These are phyloP conservation scores for Chlorops oryzae DNA, from an alignment of 1,140 invertebrate genomes.

Conservation along the genomic window DNA sequence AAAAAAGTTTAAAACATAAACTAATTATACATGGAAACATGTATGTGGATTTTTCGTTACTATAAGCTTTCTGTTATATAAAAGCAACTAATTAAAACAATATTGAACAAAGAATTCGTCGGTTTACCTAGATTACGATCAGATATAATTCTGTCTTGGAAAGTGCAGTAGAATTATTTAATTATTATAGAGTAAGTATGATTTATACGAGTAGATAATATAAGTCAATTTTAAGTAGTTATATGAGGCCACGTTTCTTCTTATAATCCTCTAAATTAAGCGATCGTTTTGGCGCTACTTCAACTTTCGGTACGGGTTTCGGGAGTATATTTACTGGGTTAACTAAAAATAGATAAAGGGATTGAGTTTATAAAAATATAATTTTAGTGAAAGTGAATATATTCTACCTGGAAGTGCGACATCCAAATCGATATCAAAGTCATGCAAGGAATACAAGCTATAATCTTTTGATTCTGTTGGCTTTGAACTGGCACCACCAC, in stretches of 20 bases:
- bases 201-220: background rate
- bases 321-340: slow-evolving; percentile 67
- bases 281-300: slow-evolving; percentile 76
- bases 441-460: slow-evolving; percentile 86
- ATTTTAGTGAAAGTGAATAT: background rate
- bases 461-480: slow-evolving; percentile 56
- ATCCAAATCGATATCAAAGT: slow-evolving; percentile 95
- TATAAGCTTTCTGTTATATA: too few species aligned
- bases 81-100: too few species aligned
- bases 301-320: slow-evolving; percentile 65
- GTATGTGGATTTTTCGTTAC: too few species aligned
- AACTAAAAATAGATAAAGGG: slow-evolving; percentile 50
- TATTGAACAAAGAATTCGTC: too few species aligned
- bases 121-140: too few species aligned
- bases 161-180: background rate
- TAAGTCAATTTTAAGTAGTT: slow-evolving; percentile 31
- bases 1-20: too few species aligned
- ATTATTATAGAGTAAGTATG: background rate
- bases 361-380: background rate
- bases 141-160: too few species aligned
- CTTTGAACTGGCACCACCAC: slow-evolving; percentile 15
- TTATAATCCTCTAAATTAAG: slow-evolving; percentile 96
- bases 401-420: slow-evolving; percentile 66
- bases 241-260: slow-evolving; percentile 90
- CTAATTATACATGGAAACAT: too few species aligned